Conservation (phyloP, 1,140 invertebrate species). For the Acromyrmex heyeri region DNA sequence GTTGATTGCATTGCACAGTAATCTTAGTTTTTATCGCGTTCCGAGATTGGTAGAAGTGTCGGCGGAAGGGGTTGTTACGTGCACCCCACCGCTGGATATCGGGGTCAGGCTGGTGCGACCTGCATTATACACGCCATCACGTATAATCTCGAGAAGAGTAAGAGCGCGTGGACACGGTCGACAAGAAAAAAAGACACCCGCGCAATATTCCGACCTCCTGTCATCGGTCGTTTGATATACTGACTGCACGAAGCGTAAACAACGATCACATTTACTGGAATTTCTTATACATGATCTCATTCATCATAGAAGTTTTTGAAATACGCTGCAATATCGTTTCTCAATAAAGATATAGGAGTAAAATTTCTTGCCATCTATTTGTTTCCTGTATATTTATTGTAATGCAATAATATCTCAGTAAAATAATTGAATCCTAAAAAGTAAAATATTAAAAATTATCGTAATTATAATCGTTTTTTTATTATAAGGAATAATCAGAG, state of each 20-base stretch:
- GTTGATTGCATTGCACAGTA: conserved; percentile 79
- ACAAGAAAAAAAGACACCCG: not conserved
- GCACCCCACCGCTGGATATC: conserved; percentile 64
- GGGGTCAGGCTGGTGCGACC: conserved; percentile 67
- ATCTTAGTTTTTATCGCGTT: conserved; percentile 78
- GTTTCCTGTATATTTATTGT: not conserved
- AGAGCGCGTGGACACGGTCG: conserved; percentile 33
- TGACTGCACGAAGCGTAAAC: conserved; percentile 2
- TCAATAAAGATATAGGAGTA: not conserved
- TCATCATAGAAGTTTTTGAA: not conserved
- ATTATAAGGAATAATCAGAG: not conserved
- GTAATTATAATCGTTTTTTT: not conserved
- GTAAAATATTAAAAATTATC: not conserved
- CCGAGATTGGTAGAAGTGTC: conserved; percentile 63
- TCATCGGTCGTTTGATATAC: conserved; percentile 54
- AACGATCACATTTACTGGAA: conserved; percentile 14
- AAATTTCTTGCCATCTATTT: not conserved
- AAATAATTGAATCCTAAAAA: conserved; percentile 7
- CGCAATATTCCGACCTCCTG: conserved; percentile 29
- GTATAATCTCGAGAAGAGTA: conserved; percentile 72
- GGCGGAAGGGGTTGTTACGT: not conserved
- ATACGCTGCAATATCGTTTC: not conserved
- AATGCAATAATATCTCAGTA: not conserved
- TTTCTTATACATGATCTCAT: not conserved
- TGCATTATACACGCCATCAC: conserved; percentile 75